These are phyloP conservation scores for Acipenser transmontanus DNA, from an alignment of 2,797 vertebrate genomes.

Conservation along the genomic window DNA sequence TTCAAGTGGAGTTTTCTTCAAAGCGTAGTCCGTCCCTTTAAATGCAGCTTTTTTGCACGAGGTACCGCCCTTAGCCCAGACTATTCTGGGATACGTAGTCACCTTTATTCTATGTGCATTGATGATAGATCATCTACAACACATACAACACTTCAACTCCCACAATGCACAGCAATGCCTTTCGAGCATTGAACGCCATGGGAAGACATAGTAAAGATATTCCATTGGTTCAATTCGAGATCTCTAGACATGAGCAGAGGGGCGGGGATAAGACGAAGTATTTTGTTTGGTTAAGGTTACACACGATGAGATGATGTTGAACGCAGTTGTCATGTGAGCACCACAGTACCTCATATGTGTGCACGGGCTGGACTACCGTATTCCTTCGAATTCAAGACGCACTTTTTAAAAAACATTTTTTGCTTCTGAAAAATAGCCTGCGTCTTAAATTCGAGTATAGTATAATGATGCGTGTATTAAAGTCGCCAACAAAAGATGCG, in stretches of 20 bases:
- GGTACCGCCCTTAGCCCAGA: background rate
- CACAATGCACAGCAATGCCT: conserved; percentile 25
- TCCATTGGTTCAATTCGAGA: too few relatives aligned
- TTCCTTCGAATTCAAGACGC: too few relatives aligned
- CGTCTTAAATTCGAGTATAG: too few relatives aligned
- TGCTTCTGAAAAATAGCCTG: too few relatives aligned
- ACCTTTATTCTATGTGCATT: accelerated
- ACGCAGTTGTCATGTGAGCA: too few relatives aligned
- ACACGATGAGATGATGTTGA: too few relatives aligned
- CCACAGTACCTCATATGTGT: too few relatives aligned
- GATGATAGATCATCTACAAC: accelerated
- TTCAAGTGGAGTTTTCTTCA: background rate
- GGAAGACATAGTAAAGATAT: conserved; percentile 59
- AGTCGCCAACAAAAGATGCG: too few relatives aligned
- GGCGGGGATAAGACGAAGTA: conserved; percentile 31
- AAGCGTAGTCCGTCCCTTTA: background rate
- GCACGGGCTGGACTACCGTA: too few relatives aligned
- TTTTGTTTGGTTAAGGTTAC: too few relatives aligned
- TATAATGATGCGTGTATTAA: too few relatives aligned
- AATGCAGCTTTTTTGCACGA: conserved; percentile 1
- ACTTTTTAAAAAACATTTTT: too few relatives aligned
- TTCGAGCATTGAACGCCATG: conserved; percentile 31
- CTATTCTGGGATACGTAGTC: conserved; percentile 43
- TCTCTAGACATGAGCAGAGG: background rate
- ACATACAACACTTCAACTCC: conserved; percentile 37